Evolutionary conservation across 2,797 vertebrate species (phyloP), one percentile per base, ranked within the genome.

Genomic region (Lagocephalus sceleratus): DNA sequence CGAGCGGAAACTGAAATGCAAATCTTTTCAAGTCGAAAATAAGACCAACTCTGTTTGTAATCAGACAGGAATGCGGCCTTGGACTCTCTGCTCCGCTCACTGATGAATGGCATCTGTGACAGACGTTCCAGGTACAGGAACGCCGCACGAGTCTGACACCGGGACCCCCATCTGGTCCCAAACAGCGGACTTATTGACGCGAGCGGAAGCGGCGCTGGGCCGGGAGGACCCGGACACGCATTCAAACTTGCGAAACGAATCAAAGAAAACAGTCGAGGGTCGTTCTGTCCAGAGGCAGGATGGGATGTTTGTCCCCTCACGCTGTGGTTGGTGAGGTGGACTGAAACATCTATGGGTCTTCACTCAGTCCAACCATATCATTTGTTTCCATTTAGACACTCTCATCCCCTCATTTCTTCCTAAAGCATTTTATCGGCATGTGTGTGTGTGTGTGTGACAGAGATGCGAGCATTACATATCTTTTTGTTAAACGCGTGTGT

Each of bases 341-440:
- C 78, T 68, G 7, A 75, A 71, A 59, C 79, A 70, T 85, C 50
- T 74, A 44, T 60, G 66, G 57, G 62, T 74, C 62, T 50, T 73
- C 53, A 25, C 63, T 14, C 47, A 61, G 73, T 65, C 73, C 60
- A 71, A 80, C 78, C 76, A 63, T 83, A 57, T 68, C 73, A 84
- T 84, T 79, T 80, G 76, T 83, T 75, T 81, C 78, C 75, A 72
- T 79, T 80, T 78, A 77, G 63, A 73, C 32, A 66, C 83, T 47
- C 72, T 87, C 84, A 77, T 83, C 83, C 54, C 72, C 15, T 71
- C 78, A 79, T 85, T 84, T 80, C 76, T 66, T 29, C 0, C 48
- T 60, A 32, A 43, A 71, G 64, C 60, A 12, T 68, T 66, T 15
- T 15, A 40, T 15, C n/a, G 12, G 2, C 6, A 5, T 16, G 14